Evolutionary conservation across 2,888 invertebrate species (phyloP).

Genomic region (Dendrolimus pini): DNA sequence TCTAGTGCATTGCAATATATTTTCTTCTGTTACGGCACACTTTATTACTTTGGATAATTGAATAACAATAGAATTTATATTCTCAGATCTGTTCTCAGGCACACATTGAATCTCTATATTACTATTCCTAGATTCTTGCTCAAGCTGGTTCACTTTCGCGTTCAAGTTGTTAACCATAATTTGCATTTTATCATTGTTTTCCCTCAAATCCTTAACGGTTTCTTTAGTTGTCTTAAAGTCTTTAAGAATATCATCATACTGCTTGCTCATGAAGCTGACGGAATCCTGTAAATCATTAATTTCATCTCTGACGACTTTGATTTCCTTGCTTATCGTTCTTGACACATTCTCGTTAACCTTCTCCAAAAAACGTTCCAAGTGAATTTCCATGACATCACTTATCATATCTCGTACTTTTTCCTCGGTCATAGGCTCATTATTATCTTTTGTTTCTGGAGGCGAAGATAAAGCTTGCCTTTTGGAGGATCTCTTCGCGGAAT

Average conservation of each 20-base stretch:
- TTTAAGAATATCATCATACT: neutral
- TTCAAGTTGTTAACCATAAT: neutral
- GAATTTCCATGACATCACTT: neutral
- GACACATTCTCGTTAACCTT: neutral
- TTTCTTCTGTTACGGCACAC: neutral
- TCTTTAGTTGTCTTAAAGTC: neutral
- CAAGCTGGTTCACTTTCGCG: neutral
- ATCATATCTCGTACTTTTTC: neutral
- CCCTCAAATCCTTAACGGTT: neutral
- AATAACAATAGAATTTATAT: neutral
- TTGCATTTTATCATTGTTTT: neutral
- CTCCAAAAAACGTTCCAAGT: neutral
- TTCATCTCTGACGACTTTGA: neutral
- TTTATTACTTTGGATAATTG: neutral
- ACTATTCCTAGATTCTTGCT: neutral
- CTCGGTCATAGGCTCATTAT: neutral
- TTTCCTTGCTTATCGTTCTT: conserved; percentile 1
- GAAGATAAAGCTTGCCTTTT: too few species aligned
- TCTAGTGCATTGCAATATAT: neutral
- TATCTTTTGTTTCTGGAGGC: too few species aligned
- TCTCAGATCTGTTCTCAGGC: conserved; percentile 1
- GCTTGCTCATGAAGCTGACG: neutral
- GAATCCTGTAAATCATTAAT: conserved; percentile 1
- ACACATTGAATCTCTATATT: conserved; percentile 2
- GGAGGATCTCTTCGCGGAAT: too few species aligned